Evolutionary conservation across 2,797 vertebrate genomes (phyloP), one percentile per base, ranked within the genome.

Genomic region (Intellagama lesueurii): DNA sequence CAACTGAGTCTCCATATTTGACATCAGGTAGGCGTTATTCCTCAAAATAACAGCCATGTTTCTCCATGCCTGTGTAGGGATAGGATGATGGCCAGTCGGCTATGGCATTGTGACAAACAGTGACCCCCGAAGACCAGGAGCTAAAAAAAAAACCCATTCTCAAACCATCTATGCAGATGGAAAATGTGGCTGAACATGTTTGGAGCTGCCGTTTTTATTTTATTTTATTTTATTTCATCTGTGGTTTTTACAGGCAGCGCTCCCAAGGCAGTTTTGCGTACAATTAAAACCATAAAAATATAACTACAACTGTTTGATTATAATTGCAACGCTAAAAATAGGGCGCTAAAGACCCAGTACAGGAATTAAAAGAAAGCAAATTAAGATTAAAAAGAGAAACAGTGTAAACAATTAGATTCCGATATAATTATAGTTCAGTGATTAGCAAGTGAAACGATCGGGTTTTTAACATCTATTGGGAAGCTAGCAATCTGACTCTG

Each of bases 211-310:
- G 4, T 64, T 22, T 64, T 64, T 64, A 64, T 64, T 19, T 64
- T 64, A 22, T 76, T 86, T 47, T 30, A 77, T n/a, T 77, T 86
- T 9, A 19, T 44, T 86, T 86, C 40, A 7, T 9, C 49, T 79
- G 28, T 28, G 9, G 11, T 66, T 30, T 68, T 79, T 28, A 16
- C 30, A 32, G 40, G 56, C 32, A 76, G 28, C 32, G 52, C 35
- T 64, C 56, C 60, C 84, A 64, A 76, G 73, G 84, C 72, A 30
- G 83, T 56, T 76, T 64, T 56, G 17, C 32, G 19, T 76, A 32
- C 72, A 56, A 76, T 85, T 85, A 64, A 76, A 85, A 85, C 35
- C 52, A 64, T 85, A 85, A 85, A 64, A 85, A 75, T 30, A n/a
- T 52, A 77, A 30, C 56, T 30, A 77, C 60, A 77, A 76, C 73